Percentiles rank a stretch among this genome's conserved stretches.
phyloP scores from a whole-genome alignment of 2,113 vertebrate species.

The Gopherus evgoodei region DNA sequence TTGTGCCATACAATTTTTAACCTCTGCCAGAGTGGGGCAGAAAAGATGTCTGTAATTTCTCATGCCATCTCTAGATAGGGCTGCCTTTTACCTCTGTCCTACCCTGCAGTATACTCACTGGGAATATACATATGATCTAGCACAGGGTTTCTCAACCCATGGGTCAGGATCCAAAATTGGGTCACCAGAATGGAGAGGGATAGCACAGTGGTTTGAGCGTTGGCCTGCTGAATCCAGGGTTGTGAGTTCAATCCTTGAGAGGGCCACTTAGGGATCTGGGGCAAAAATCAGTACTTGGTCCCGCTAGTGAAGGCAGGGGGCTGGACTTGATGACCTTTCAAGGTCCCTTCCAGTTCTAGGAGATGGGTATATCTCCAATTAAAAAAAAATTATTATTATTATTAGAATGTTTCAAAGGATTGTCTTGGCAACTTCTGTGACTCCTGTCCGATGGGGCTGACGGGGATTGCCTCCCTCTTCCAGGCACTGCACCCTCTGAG shows the following conservation, averaged over 20 bases:
- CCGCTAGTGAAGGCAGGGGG: no score
- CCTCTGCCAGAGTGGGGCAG: slow-evolving; percentile 10
- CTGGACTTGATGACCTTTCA: no score
- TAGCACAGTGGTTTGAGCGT: no score
- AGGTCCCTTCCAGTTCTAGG: no score
- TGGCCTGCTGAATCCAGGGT: no score
- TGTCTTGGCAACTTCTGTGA: neutral
- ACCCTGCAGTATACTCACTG: neutral
- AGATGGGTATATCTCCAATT: no score
- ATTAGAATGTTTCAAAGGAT: neutral
- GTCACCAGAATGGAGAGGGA: no score
- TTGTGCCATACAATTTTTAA: neutral
- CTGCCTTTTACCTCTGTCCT: neutral
- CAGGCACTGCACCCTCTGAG: neutral
- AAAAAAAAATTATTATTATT: no score
- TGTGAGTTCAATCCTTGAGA: no score
- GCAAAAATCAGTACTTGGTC: no score
- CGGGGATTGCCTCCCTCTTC: neutral
- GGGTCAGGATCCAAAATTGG: no score
- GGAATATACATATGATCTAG: neutral
- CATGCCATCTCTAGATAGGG: neutral
- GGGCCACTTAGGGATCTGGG: no score
- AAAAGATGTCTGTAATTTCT: slow-evolving; percentile 42
- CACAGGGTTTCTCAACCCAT: neutral
- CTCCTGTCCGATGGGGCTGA: neutral